Evolutionary conservation across 2,113 vertebrate species (phyloP).

Genomic region (Prietella phreatophila): DNA sequence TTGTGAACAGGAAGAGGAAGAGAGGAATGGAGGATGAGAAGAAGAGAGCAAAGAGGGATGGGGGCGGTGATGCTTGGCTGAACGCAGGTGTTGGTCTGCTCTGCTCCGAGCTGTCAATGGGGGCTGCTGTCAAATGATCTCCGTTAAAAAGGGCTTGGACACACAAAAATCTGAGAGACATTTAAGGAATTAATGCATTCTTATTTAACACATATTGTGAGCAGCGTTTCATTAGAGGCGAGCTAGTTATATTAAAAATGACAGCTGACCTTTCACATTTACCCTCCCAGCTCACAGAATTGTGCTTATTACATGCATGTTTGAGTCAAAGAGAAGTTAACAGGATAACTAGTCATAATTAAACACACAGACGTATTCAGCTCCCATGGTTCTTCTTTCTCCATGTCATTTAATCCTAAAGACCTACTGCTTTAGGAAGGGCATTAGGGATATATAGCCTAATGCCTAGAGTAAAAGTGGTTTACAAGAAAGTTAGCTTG

Average conservation of each 20-base stretch:
- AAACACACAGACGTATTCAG: slow-evolving; percentile 72
- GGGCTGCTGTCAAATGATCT: slow-evolving; percentile 86
- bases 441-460: not conserved
- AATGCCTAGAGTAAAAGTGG: not conserved
- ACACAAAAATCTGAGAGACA: slow-evolving; percentile 75
- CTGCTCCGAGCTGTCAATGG: slow-evolving; percentile 80
- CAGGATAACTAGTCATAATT: slow-evolving; percentile 80
- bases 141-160: slow-evolving; percentile 74
- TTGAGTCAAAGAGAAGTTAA: slow-evolving; percentile 78
- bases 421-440: slow-evolving; percentile 28
- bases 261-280: slow-evolving; percentile 85
- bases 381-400: slow-evolving; percentile 54
- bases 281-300: slow-evolving; percentile 66
- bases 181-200: slow-evolving; percentile 84
- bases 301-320: slow-evolving; percentile 77
- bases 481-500: slow-evolving; percentile 4
- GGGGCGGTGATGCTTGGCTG: slow-evolving; percentile 86
- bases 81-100: slow-evolving; percentile 84
- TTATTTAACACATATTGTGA: slow-evolving; percentile 81
- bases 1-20: slow-evolving; percentile 92
- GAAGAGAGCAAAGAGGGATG: slow-evolving; percentile 28
- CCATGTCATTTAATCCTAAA: slow-evolving; percentile 37
- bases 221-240: slow-evolving; percentile 76
- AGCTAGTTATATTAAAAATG: slow-evolving; percentile 78
- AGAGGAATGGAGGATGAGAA: slow-evolving; percentile 51